Base-by-base conservation (phyloP, 1,140 invertebrate genomes). In the Cydia amplana region DNA sequence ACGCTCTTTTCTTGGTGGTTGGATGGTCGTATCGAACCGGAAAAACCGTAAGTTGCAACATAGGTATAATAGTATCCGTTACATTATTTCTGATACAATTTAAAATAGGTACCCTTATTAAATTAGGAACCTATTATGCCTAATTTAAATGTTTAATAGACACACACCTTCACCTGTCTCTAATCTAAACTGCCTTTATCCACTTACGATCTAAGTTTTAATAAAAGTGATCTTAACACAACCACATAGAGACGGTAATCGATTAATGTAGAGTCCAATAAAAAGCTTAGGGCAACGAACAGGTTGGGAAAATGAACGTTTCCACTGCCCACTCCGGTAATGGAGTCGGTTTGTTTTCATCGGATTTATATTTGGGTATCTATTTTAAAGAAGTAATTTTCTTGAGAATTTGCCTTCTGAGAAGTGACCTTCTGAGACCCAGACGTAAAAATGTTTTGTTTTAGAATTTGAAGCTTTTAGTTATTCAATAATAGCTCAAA, bases 61-160 rank as follows among this genome's bases (percentile, higher is more conserved):
- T 46, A 14, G 14, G 43, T 51, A 12, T n/a, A 51, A 16, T 51
- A 14, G 43, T 16, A n/a, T 51, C n/a, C 49, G 6, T 23, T n/a
- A 60, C 20, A 20, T 70, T 32, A 65, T 65, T 70, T 43, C 65
- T 18, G 6, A 40, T 70, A 70, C 36, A 70, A 25, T 70, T 70
- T 70, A 70, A 70, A 43, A 18, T 40, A 36, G n/a, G n/a, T n/a
- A n/a, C n/a, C 12, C 65, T 70, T 70, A 70, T 70, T 70, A 70
- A 70, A 70, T 70, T 70, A 70, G 65, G 32, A 40, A 36, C 65
- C 65, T 36, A 70, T 70, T 43, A 70, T 70, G n/a, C 65, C 65
- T 40, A 70, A 70, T 70, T 70, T 70, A 70, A 70, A 70, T 70
- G 65, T 70, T 70, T 70, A 70, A 70, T 43, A 70, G 64, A 67